Evolutionary conservation across 2,888 invertebrate genomes (phyloP), one percentile per base, ranked within the genome.

Genomic region (Xestia ashworthii): DNA sequence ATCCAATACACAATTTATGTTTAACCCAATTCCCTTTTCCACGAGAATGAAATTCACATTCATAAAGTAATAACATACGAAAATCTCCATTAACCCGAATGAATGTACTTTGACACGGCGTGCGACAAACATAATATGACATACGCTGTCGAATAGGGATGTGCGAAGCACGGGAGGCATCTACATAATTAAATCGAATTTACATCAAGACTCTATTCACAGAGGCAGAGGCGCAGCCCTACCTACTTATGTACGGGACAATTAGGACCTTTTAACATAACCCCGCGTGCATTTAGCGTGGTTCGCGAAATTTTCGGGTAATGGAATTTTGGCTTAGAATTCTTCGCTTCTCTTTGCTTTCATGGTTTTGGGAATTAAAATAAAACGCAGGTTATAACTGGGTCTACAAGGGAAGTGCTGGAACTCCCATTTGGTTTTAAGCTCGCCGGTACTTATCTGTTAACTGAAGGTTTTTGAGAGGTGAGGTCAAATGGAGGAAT

Each of bases 101-200:
- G 74, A 85, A 76, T 66, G 55, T 75, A 76, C 50, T 85, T 80
- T 81, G 80, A 82, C 83, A 85, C 55, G 75, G 22, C 75, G 12
- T 44, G 50, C 41, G 50, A 80, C 66, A 53, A 12, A 44, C 64
- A 46, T 53, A 66, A 46, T 53, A 66, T 76, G 72, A 73, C 81
- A 46, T 78, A 64, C 68, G 74, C 70, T 78, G 78, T 76, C 72
- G 74, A 84, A 85, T 70, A 82, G 73, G 65, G 79, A 25, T 84
- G 78, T 84, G 78, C 58, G 5, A 78, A 70, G 67, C 58, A 72
- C 71, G 70, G 74, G 69, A 70, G 73, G 81, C 76, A 91, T 92
- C 88, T 91, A 84, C 91, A 91, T 92, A 92, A 92, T 92, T 89
- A 88, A 92, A 92, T 91, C 89, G 90, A 89, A 91, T 90, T 91